Evolutionary conservation across 2,113 vertebrate genomes (phyloP).

Genomic region (Halichoerus grypus): DNA sequence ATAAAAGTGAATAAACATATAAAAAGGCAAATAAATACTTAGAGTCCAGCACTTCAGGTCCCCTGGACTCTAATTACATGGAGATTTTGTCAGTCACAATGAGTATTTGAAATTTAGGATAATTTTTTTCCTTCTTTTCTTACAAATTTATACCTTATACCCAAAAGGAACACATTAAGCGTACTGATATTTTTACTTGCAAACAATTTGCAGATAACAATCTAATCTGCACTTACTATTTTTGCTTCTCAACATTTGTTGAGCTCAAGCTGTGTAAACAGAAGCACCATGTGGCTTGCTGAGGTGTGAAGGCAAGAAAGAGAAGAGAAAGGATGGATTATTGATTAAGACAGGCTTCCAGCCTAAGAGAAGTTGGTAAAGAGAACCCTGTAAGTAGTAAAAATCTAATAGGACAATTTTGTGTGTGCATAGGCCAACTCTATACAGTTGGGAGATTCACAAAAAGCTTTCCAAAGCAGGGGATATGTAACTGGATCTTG

Average conservation of each 20-base stretch:
- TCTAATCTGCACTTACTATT: not conserved
- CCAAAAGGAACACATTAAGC: not conserved
- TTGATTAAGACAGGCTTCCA: not conserved
- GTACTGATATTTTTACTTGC: not conserved
- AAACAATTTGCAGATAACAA: not conserved
- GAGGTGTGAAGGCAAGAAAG: not conserved
- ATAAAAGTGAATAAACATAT: not conserved
- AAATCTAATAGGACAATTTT: not conserved
- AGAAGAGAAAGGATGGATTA: not conserved
- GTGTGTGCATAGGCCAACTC: not conserved
- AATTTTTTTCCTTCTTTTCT: not conserved
- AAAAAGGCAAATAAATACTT: conserved; percentile 13
- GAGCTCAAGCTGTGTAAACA: not conserved
- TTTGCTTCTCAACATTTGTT: not conserved
- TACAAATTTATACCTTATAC: not conserved
- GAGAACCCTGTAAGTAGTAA: not conserved
- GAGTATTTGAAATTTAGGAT: not conserved
- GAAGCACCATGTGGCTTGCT: not conserved
- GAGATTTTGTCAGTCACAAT: not conserved
- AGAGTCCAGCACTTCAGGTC: not conserved
- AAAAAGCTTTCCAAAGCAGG: not conserved
- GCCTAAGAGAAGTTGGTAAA: not conserved
- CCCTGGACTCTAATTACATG: not conserved
- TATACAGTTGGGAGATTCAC: not conserved
- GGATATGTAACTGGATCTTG: not conserved